Conservation (phyloP, 2,888 invertebrate species). For the Melipona beecheii region DNA sequence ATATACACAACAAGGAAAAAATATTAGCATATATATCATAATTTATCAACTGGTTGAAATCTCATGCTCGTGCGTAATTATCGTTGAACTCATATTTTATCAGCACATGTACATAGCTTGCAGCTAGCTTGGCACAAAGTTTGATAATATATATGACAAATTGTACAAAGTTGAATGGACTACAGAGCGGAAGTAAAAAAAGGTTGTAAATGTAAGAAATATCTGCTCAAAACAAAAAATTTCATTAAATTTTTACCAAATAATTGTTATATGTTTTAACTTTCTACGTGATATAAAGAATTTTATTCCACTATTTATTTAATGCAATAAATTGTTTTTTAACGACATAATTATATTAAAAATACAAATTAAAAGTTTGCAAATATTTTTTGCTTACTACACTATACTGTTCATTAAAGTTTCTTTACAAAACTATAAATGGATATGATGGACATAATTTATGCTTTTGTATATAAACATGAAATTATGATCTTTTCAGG, state of each 20-base stretch:
- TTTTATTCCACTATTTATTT: constrained; percentile 28
- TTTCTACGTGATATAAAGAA: background rate
- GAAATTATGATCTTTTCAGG: background rate
- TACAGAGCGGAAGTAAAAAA: background rate
- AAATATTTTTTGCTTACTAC: background rate
- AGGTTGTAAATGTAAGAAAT: background rate
- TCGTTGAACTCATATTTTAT: constrained; percentile 34
- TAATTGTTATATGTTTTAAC: background rate
- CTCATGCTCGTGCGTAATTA: constrained; percentile 20
- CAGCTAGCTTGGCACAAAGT: background rate
- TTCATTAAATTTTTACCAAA: background rate
- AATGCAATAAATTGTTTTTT: constrained; percentile 31
- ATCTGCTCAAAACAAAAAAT: background rate
- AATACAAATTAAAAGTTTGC: too few relatives aligned
- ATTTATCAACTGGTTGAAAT: constrained; percentile 47
- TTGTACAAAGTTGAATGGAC: background rate
- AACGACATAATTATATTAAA: constrained; percentile 11
- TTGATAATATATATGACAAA: background rate
- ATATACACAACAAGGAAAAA: background rate
- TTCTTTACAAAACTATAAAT: constrained; percentile 39
- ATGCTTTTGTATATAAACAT: constrained; percentile 46
- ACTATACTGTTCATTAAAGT: constrained; percentile 6
- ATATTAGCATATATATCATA: background rate
- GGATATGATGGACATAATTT: constrained; percentile 23
- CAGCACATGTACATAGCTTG: constrained; percentile 32